Evolutionary conservation across 2,113 vertebrate species (phyloP).

Genomic region (Sylvia atricapilla): DNA sequence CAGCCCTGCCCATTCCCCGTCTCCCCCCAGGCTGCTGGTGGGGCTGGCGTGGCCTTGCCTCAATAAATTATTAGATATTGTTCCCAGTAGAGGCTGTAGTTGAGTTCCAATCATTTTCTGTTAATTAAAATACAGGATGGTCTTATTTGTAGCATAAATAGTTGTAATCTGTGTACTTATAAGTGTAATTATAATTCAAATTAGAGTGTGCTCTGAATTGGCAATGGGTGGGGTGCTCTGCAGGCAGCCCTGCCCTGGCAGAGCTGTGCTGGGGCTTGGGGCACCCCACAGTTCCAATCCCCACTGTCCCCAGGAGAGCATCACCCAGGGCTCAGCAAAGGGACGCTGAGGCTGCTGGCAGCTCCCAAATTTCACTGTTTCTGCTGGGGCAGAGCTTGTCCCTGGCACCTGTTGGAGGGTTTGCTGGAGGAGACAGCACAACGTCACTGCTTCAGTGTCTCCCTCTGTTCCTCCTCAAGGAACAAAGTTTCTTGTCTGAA

Average conservation of each 20-base stretch:
- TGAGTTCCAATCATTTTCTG: conserved; percentile 53
- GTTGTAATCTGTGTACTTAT: conserved; percentile 49
- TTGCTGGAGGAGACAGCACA: neutral
- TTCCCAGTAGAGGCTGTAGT: conserved; percentile 32
- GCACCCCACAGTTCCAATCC: neutral
- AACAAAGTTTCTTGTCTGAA: neutral
- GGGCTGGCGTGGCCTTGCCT: neutral
- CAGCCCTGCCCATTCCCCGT: neutral
- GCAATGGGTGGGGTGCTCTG: neutral
- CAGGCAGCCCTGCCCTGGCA: conserved; percentile 9
- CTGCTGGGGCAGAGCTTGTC: neutral
- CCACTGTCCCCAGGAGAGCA: neutral
- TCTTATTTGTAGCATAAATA: conserved; percentile 57
- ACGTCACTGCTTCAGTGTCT: neutral
- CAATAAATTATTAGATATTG: conserved; percentile 41
- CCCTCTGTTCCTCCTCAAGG: neutral
- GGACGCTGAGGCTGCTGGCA: neutral
- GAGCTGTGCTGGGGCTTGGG: neutral
- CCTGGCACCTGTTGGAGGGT: neutral
- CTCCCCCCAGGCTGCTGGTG: neutral
- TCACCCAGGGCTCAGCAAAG: neutral
- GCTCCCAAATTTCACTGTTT: fast-evolving
- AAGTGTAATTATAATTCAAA: conserved; percentile 65
- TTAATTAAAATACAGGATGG: conserved; percentile 63
- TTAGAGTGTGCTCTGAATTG: conserved; percentile 11